Conservation (phyloP, 2,113 vertebrate genomes). For the Geothlypis trichas region DNA sequence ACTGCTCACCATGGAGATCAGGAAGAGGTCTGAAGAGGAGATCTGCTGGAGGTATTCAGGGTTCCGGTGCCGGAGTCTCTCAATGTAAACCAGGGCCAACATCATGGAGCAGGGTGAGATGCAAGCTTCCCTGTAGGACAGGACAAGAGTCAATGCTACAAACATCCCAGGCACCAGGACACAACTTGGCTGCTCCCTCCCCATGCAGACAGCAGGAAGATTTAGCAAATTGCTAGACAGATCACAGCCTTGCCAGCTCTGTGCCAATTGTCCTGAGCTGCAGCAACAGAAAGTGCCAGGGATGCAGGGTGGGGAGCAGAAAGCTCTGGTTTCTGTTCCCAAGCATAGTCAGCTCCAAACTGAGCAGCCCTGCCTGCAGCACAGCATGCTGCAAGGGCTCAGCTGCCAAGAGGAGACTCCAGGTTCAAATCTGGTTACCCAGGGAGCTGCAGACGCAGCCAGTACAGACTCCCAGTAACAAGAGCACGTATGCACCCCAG, state of each 20-base stretch:
- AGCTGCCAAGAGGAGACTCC: neutral
- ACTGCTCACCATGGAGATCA: conserved; percentile 92
- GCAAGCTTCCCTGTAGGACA: conserved; percentile 87
- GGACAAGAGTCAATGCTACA: neutral
- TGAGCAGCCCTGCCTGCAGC: neutral
- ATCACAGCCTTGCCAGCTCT: neutral
- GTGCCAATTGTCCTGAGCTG: neutral
- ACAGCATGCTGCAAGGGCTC: neutral
- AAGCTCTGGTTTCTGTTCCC: neutral
- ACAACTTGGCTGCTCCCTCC: neutral
- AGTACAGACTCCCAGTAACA: neutral
- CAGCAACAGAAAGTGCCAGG: neutral
- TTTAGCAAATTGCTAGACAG: neutral
- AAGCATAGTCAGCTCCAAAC: neutral
- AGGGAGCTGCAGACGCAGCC: neutral
- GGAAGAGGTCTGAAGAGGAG: conserved; percentile 96
- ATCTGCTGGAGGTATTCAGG: conserved; percentile 97
- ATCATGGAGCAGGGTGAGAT: conserved; percentile 98
- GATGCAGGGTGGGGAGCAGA: neutral
- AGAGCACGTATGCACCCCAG: neutral
- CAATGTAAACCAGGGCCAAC: conserved; percentile 97
- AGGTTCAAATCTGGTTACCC: neutral
- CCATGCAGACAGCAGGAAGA: neutral
- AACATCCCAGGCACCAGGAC: accelerated
- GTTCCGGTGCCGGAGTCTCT: conserved; percentile 94